Conservation (phyloP, 1,140 invertebrate species). For the Phthorimaea operculella region DNA sequence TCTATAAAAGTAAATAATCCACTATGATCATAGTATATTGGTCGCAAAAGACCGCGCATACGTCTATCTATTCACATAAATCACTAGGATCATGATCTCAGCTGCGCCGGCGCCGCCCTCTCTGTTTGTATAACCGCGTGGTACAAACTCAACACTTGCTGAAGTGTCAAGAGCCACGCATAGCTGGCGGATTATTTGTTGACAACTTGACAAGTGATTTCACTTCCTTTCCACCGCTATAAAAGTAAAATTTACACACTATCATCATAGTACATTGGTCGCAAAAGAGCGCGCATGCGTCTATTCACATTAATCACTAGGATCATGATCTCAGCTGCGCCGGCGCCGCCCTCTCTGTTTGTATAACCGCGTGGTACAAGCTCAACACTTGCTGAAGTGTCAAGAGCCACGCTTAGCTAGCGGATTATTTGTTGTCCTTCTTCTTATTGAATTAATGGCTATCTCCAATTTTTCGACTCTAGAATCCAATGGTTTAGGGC, state of each 20-base stretch:
- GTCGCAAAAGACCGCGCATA: too few relatives aligned
- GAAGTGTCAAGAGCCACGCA: background rate
- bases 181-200: background rate
- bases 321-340: slow-evolving; percentile 58
- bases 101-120: slow-evolving; percentile 43
- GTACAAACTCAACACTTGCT: slow-evolving; percentile 32
- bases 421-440: background rate
- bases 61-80: slow-evolving; percentile 57
- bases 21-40: too few relatives aligned
- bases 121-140: slow-evolving; percentile 55
- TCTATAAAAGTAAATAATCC: too few relatives aligned
- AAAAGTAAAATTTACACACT: too few relatives aligned
- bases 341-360: slow-evolving; percentile 53
- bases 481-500: too few relatives aligned
- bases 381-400: background rate
- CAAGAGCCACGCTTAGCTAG: background rate
- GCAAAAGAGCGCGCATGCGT: slow-evolving; percentile 31
- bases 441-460: too few relatives aligned
- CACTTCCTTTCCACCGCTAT: too few relatives aligned
- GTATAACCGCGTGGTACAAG: slow-evolving; percentile 56
- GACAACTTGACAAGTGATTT: too few relatives aligned
- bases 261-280: too few relatives aligned
- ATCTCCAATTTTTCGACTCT: too few relatives aligned
- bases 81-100: slow-evolving; percentile 62
- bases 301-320: slow-evolving; percentile 57